Percentiles rank a stretch among this genome's conserved stretches.
These are phyloP conservation scores for Elachura formosa DNA, from an alignment of 2,113 vertebrate genomes.

Conservation along the genomic window DNA sequence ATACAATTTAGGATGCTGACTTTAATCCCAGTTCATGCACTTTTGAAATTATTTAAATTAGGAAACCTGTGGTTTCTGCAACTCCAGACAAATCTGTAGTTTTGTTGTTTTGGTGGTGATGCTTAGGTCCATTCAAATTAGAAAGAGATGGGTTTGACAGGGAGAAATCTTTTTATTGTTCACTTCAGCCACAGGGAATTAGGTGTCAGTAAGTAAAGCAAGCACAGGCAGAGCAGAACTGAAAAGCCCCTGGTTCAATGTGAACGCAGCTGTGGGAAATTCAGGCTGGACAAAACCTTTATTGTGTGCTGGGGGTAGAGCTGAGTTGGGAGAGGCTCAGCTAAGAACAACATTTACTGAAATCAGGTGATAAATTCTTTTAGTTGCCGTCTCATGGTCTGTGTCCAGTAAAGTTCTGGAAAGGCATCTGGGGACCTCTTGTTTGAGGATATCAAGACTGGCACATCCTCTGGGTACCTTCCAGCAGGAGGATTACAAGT, in stretches of 20 bases:
- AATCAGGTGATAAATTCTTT: too few species aligned
- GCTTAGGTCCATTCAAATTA: background rate
- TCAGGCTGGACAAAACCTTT: background rate
- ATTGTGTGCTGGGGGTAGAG: background rate
- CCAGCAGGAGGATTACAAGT: background rate
- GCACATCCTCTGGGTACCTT: rapidly evolving
- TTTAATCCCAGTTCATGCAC: too few species aligned
- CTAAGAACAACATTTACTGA: too few species aligned
- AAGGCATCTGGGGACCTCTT: background rate
- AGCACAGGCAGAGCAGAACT: background rate
- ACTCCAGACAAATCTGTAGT: background rate
- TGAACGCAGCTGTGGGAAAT: background rate
- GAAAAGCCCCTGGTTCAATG: background rate
- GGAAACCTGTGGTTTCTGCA: background rate
- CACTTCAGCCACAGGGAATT: background rate
- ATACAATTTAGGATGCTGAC: too few species aligned
- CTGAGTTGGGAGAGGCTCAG: background rate
- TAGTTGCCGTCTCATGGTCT: too few species aligned
- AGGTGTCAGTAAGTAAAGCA: background rate
- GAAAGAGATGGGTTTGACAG: background rate
- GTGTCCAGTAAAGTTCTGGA: too few species aligned
- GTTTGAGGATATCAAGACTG: background rate
- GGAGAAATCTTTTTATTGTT: background rate
- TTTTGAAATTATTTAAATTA: background rate
- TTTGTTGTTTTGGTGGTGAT: background rate